Evolutionary conservation across 2,797 vertebrate species (phyloP), one percentile per base, ranked within the genome.

Genomic region (Cossypha polioptera): DNA sequence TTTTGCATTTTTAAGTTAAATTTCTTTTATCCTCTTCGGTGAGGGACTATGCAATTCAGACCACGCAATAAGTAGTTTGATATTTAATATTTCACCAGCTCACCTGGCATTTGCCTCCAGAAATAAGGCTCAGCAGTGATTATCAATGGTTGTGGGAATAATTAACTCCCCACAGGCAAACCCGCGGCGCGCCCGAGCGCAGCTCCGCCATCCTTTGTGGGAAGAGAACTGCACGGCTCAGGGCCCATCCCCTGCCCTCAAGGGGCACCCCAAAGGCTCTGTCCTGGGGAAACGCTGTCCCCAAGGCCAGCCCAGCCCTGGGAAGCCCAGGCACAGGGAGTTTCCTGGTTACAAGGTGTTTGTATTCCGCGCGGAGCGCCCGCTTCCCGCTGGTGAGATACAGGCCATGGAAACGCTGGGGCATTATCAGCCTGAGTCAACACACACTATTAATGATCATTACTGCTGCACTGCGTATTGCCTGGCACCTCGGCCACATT

Each of bases 371-470:
- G 43, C 42, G 45, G 16, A 81, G 45, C 4, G 10, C 7, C 71
- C 2, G 1, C 77, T 85, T 62, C 55, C 38, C 0, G 5, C 29
- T 8, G 24, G 35, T 42, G 55, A 86, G 88, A 81, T 55, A 57
- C 0, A 4, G 84, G 75, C 55, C 75, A 35, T 0, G 84, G 93
- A 88, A 17, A 20, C 93, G 59, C 50, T 71, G 76, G 71, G 88
- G 50, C 76, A 36, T 59, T 95, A 91, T 81, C 89, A 72, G 88
- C 84, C 71, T 83, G 40, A 96, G 63, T 76, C 86, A 96, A 92
- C 80, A 92, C 40, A 45, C 22, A 22, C 45, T 48, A 59, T 71
- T 92, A 94, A 94, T 81, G 73, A 93, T 87, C 68, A 80, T 85
- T 83, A 40, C 58, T 84, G 48, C 76, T 96, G 80, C 92, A 26